Conservation (phyloP, 2,797 vertebrate species). For the Microctenopoma stevenorrisi region DNA sequence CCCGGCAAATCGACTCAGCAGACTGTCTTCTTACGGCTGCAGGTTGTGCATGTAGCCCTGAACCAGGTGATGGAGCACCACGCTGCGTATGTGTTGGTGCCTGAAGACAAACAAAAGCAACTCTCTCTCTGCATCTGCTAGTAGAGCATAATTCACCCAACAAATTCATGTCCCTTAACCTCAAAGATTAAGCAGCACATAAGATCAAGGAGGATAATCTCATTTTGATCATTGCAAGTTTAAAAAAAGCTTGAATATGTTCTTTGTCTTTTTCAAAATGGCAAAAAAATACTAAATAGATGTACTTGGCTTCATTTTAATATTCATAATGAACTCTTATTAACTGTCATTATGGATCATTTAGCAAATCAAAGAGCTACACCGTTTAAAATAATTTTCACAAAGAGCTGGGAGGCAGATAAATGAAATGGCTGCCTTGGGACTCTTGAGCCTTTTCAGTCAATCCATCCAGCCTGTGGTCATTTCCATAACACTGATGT, state of each 20-base stretch:
- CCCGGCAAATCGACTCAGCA: conserved; percentile 74
- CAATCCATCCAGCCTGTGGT: conserved; percentile 59
- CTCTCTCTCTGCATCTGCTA: conserved; percentile 27
- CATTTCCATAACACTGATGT: conserved; percentile 72
- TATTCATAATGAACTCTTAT: conserved; percentile 51
- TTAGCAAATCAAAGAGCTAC: conserved; percentile 75
- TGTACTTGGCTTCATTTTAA: conserved; percentile 17
- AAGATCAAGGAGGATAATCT: conserved; percentile 10
- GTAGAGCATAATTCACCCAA: conserved; percentile 19
- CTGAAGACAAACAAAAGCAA: conserved; percentile 52
- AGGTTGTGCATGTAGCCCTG: conserved; percentile 49
- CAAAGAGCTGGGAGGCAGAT: conserved; percentile 57
- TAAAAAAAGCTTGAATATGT: too few relatives aligned
- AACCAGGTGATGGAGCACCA: conserved; percentile 51
- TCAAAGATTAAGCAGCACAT: conserved; percentile 21
- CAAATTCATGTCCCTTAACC: background rate
- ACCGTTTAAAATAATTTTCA: conserved; percentile 73
- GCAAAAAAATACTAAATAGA: background rate
- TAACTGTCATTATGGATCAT: conserved; percentile 67
- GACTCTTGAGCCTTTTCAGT: conserved; percentile 63
- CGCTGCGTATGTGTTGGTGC: conserved; percentile 31
- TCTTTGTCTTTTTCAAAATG: background rate
- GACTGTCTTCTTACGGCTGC: conserved; percentile 53
- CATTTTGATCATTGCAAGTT: too few relatives aligned
- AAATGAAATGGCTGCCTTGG: conserved; percentile 55